Conservation (phyloP, 1,140 invertebrate species). For the Radopholus similis region DNA sequence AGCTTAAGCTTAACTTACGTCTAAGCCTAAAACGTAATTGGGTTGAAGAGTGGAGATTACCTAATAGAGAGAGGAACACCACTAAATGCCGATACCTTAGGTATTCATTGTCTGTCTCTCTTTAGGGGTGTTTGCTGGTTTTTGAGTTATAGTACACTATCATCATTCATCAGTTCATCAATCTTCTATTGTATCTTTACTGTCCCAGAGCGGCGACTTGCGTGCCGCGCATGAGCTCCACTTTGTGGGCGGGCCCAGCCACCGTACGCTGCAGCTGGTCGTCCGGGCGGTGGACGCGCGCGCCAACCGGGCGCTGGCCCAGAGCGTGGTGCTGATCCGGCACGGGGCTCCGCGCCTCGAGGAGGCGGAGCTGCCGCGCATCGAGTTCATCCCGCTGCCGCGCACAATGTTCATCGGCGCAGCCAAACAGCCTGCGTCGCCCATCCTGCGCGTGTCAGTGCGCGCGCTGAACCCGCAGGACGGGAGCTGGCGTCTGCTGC, state of each 20-base stretch:
- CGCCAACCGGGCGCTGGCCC: neutral
- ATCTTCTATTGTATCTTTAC: no score
- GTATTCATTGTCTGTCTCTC: no score
- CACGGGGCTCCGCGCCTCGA: neutral
- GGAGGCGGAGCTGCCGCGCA: neutral
- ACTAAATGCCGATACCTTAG: no score
- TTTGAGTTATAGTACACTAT: no score
- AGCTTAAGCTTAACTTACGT: no score
- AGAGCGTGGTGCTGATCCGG: constrained; percentile 4
- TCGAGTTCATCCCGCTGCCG: constrained; percentile 54
- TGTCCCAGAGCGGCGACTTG: no score
- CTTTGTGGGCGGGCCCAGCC: neutral
- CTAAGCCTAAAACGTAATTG: no score
- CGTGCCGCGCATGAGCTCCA: no score
- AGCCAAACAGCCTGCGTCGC: constrained; percentile 45
- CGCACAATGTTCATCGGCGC: constrained; percentile 51
- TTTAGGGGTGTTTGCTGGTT: no score
- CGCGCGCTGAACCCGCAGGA: neutral
- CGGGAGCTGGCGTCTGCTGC: constrained; percentile 6
- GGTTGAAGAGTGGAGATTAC: no score
- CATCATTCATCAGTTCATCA: no score
- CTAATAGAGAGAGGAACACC: no score
- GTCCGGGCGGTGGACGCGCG: neutral
- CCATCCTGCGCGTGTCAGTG: constrained; percentile 33
- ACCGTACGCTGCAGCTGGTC: neutral